phyloP scores from a whole-genome alignment of 2,888 invertebrate species.

The Dynastes maya region DNA sequence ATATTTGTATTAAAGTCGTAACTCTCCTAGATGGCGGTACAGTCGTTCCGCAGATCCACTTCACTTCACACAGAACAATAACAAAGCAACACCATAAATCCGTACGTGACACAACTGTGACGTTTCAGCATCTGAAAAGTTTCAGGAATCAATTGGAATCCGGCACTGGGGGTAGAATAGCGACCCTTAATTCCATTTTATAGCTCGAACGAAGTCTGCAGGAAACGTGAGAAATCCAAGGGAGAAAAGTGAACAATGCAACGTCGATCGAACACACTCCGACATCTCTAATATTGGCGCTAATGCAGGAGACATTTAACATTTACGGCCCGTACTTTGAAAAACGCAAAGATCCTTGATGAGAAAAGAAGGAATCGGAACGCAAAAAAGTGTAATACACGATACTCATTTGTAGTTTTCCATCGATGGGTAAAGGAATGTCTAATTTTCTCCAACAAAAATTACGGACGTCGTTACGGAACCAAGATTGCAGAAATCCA shows the following conservation, averaged over 20 bases:
- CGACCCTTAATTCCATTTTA: constrained; percentile 39
- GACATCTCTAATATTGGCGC: constrained; percentile 31
- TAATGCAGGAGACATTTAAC: constrained; percentile 14
- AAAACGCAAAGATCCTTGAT: constrained; percentile 1
- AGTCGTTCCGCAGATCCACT: constrained; percentile 25
- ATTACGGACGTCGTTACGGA: constrained; percentile 30
- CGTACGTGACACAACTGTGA: constrained; percentile 43
- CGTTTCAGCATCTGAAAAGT: constrained; percentile 43
- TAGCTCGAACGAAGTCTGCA: constrained; percentile 17
- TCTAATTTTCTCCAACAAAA: constrained; percentile 37
- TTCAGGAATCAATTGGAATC: constrained; percentile 43
- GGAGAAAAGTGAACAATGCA: constrained; percentile 34
- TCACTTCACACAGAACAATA: constrained; percentile 40
- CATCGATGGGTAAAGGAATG: constrained; percentile 18
- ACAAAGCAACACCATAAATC: constrained; percentile 45
- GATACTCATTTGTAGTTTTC: constrained; percentile 34
- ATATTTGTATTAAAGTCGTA: constrained; percentile 42
- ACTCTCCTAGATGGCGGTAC: constrained; percentile 39
- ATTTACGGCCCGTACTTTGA: constrained; percentile 7
- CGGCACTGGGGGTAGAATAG: constrained; percentile 11
- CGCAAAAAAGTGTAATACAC: background rate
- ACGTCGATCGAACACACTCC: constrained; percentile 33
- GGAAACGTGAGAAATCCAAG: constrained; percentile 29
- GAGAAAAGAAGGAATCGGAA: background rate
- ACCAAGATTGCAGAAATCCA: constrained; percentile 18